Conservation (phyloP, 1,140 invertebrate genomes). For the Listronotus bonariensis region DNA sequence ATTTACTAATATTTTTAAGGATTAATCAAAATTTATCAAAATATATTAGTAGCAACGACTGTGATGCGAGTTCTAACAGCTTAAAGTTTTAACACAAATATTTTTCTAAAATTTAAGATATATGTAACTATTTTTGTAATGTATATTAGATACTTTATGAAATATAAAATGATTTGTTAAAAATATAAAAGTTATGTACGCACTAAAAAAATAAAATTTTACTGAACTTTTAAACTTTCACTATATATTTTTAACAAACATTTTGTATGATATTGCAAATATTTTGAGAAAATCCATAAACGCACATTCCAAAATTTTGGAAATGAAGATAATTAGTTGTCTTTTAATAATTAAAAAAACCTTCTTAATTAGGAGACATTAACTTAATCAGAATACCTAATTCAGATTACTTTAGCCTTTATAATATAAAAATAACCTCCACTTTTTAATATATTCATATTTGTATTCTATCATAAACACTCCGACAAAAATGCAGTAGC, state of each 20-base stretch:
- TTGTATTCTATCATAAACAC: no score
- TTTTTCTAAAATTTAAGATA: background rate
- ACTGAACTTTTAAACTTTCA: no score
- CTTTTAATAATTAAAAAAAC: conserved; percentile 24
- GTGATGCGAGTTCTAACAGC: conserved; percentile 32
- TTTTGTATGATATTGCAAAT: background rate
- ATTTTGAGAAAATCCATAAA: conserved; percentile 23
- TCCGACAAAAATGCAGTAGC: no score
- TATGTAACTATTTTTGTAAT: conserved; percentile 8
- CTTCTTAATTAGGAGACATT: background rate
- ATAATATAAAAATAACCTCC: no score
- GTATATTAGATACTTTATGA: background rate
- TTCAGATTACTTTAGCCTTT: no score
- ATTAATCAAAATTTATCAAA: background rate
- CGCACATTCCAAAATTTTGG: conserved; percentile 33
- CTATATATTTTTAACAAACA: no score
- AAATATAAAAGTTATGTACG: no score
- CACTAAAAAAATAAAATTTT: no score
- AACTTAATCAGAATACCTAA: background rate
- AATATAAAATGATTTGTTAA: conserved; percentile 1
- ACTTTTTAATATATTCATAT: no score
- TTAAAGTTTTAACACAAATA: conserved; percentile 9
- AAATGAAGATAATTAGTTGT: conserved; percentile 17
- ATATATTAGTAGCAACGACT: conserved; percentile 28
- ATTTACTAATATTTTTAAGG: no score